Evolutionary conservation across 2,888 invertebrate species (phyloP), one percentile per base, ranked within the genome.

Genomic region (Dorcus parallelipipedus): DNA sequence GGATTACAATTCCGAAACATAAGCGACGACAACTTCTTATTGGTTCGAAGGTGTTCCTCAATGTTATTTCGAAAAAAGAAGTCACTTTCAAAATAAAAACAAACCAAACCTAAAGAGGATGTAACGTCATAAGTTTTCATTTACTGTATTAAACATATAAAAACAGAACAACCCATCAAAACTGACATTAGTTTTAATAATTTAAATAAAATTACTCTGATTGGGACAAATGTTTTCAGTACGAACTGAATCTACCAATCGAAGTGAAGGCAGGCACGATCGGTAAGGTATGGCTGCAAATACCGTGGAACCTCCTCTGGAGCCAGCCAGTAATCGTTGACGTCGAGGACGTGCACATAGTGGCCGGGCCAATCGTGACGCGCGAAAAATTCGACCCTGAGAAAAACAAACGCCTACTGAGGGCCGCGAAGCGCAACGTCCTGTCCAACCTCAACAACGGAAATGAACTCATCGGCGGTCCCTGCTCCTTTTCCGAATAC

Each of bases 251-350:
- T 69, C 79, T 92, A 49, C 92, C 93, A 0, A 87, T 93, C 63
- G 89, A 90, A 78, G 90, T 93, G 9, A 89, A 89, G 78, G 87
- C 88, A 55, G 93, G 92, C 14, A 86, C 89, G 7, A 86, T 93
- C 59, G 92, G 91, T 65, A 86, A 87, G 77, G 82, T 90, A 66
- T 83, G 82, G 69, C 78, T 90, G 7, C 86, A 87, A 74, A 91
- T 93, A 71, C 91, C 92, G 60, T 92, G 92, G 92, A 83, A 86
- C 3, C 86, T 86, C 10, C 80, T 92, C 33, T 90, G 88, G 81
- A 85, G 84, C 3, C 87, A 89, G 67, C 88, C 91, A 0, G 86
- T 91, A 20, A 79, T 87, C 0, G 83, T 91, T 14, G 84, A 84
- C 69, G 82, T 92, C 48, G 91, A 92, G 78, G 91, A 92, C 73